Evolutionary conservation across 2,797 vertebrate genomes (phyloP).

Genomic region (Mormyrops attenuatus): DNA sequence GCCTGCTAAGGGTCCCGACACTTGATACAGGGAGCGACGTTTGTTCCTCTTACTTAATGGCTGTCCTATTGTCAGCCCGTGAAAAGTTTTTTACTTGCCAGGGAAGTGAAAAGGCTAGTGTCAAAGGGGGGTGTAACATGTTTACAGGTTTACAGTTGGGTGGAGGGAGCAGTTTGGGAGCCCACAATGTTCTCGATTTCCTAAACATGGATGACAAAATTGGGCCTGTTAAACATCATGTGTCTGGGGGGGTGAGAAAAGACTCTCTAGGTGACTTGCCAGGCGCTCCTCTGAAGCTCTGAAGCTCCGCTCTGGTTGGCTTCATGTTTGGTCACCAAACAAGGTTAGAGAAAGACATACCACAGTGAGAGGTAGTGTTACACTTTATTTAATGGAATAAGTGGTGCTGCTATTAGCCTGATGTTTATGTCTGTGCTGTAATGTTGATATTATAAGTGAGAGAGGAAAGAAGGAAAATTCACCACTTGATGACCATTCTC

Average conservation of each 20-base stretch:
- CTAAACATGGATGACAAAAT: neutral
- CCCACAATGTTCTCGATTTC: conserved; percentile 30
- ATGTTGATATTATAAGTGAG: neutral
- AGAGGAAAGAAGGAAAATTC: neutral
- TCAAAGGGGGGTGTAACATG: conserved; percentile 11
- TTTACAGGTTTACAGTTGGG: conserved; percentile 29
- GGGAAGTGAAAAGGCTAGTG: neutral
- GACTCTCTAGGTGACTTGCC: neutral
- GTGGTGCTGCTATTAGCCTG: neutral
- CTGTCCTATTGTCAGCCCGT: neutral
- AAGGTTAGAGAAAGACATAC: neutral
- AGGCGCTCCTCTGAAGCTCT: neutral
- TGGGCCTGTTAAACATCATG: neutral
- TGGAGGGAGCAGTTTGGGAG: neutral
- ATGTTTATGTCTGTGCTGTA: neutral
- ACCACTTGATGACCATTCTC: neutral
- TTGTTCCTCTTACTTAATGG: conserved; percentile 7
- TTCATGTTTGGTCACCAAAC: neutral
- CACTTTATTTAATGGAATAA: conserved; percentile 5
- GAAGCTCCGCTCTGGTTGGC: neutral
- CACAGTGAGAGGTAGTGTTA: neutral
- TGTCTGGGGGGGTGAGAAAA: neutral
- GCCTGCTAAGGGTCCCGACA: neutral
- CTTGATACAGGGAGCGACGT: neutral
- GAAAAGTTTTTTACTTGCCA: neutral